phyloP scores from a whole-genome alignment of 64 coral and sea anemone genomes.

The Trachythela sp. region DNA sequence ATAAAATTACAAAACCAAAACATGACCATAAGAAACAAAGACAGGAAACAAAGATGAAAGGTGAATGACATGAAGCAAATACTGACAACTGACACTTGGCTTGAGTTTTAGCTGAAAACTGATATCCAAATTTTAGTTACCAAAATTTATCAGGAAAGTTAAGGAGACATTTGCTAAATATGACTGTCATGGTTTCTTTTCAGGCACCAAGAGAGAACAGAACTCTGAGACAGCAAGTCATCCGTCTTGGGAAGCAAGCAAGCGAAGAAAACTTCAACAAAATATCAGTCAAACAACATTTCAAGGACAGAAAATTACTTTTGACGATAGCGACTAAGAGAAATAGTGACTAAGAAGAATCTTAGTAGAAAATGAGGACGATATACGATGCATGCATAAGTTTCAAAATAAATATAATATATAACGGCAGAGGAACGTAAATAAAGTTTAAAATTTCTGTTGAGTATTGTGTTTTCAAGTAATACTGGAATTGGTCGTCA shows the following conservation, averaged over 20 bases:
- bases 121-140: no score
- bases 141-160: no score
- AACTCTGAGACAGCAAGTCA: background rate
- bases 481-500: no score
- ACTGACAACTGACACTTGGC: no score
- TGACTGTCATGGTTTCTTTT: background rate
- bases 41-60: background rate
- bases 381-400: no score
- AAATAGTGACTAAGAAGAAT: background rate
- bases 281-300: background rate
- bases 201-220: background rate
- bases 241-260: conserved; percentile 13
- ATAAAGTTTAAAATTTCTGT: no score
- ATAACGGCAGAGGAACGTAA: no score
- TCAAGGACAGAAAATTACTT: conserved; percentile 13
- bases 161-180: background rate
- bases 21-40: background rate
- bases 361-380: no score
- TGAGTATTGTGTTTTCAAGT: no score
- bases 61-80: background rate
- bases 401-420: no score
- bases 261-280: background rate
- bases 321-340: background rate
- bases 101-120: no score
- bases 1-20: background rate